A percentile compares a stretch with the other conserved stretches of the same genome.
phyloP scores from a whole-genome alignment of 2,113 vertebrate genomes.

The Polypterus bichir region DNA sequence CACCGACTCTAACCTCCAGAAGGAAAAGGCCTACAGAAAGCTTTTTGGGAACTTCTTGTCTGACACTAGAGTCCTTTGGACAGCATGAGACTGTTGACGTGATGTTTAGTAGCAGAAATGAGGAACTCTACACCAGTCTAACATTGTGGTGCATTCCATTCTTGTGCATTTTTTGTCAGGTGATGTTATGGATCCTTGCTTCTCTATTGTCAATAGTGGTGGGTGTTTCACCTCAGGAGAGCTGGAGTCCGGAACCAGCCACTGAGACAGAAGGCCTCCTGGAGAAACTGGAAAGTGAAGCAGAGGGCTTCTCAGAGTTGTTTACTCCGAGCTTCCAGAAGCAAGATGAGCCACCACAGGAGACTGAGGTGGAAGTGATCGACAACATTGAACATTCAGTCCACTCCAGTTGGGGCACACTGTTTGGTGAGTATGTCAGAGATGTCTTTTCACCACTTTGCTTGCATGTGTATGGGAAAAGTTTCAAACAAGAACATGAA shows the following conservation, averaged over 20 bases:
- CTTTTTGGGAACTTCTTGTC: no score
- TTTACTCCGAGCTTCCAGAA: slow-evolving; percentile 37
- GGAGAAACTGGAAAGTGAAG: slow-evolving; percentile 20
- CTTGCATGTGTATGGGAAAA: no score
- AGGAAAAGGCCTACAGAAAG: no score
- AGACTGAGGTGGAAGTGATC: slow-evolving; percentile 23
- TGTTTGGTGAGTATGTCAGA: slow-evolving; percentile 36
- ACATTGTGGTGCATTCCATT: no score
- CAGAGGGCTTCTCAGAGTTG: slow-evolving; percentile 10
- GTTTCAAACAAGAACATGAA: no score
- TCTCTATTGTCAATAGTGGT: slow-evolving; percentile 48
- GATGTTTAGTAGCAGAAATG: no score
- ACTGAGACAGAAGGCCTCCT: slow-evolving; percentile 26
- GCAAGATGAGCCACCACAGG: not conserved
- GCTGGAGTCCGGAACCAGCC: slow-evolving; percentile 24
- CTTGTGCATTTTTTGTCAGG: slow-evolving; percentile 24
- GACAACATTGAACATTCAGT: slow-evolving; percentile 20
- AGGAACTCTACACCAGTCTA: no score
- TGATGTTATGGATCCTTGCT: slow-evolving; percentile 46
- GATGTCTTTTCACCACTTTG: no score
- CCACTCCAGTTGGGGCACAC: slow-evolving; percentile 39
- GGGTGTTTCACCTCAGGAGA: slow-evolving; percentile 31
- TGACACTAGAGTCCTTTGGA: no score
- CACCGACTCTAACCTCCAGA: no score
- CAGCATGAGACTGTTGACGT: no score